These are phyloP conservation scores for Allygus modestus DNA, from an alignment of 2,888 invertebrate genomes.

Conservation along the genomic window DNA sequence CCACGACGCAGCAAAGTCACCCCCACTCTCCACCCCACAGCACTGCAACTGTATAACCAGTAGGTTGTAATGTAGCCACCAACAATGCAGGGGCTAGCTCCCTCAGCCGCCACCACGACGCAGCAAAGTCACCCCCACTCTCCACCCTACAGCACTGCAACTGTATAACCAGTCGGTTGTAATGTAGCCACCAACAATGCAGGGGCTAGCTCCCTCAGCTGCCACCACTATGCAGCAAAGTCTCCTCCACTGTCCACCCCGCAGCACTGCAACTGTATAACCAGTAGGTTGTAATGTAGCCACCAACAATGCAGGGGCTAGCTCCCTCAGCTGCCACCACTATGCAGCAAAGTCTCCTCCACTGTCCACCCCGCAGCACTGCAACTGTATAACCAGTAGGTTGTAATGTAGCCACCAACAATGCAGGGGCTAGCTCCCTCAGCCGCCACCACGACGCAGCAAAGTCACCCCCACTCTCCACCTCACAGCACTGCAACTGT, in stretches of 20 bases:
- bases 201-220: constrained; percentile 83
- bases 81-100: constrained; percentile 78
- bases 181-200: constrained; percentile 76
- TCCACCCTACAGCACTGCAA: constrained; percentile 89
- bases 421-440: too few relatives aligned
- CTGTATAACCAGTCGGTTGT: too few relatives aligned
- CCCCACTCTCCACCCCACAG: constrained; percentile 87
- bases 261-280: constrained; percentile 85
- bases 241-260: constrained; percentile 88
- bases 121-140: constrained; percentile 88
- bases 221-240: constrained; percentile 90
- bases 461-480: too few relatives aligned
- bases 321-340: constrained; percentile 85
- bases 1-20: constrained; percentile 88
- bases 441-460: too few relatives aligned
- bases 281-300: constrained; percentile 77
- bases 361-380: constrained; percentile 88
- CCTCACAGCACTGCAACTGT: too few relatives aligned
- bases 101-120: constrained; percentile 87
- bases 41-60: constrained; percentile 81
- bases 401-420: too few relatives aligned
- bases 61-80: constrained; percentile 77
- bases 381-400: constrained; percentile 81
- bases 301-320: constrained; percentile 76
- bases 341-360: constrained; percentile 90